A percentile compares a stretch with the other conserved stretches of the same genome.
Conservation (phyloP, 53 echinoderm and acorn worm genomes). For the Temnopleurus reevesii region DNA sequence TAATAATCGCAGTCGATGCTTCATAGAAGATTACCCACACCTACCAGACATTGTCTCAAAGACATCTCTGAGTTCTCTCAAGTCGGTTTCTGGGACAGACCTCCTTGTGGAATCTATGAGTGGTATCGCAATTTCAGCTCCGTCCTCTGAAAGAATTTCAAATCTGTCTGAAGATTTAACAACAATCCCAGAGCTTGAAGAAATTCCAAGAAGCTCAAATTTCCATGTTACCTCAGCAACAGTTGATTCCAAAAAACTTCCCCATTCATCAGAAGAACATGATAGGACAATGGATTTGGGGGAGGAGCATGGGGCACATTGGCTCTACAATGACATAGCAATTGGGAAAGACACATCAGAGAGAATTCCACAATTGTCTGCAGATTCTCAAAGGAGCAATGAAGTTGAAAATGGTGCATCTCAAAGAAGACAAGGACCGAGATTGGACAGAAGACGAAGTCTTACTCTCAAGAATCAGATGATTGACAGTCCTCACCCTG, state of each 20-base stretch:
- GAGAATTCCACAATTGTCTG: background rate
- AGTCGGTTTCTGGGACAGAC: background rate
- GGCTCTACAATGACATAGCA: background rate
- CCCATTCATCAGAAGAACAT: too few species aligned
- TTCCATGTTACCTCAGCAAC: too few species aligned
- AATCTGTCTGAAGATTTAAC: background rate
- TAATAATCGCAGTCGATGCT: slow-evolving; percentile 11
- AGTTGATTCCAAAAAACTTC: background rate
- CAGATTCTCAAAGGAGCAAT: background rate
- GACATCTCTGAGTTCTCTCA: slow-evolving; percentile 2
- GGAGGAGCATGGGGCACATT: background rate
- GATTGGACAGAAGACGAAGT: background rate
- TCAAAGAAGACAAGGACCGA: background rate
- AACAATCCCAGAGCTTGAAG: background rate
- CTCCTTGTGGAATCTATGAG: background rate
- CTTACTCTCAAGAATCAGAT: background rate
- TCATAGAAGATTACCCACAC: background rate
- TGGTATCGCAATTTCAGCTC: too few species aligned
- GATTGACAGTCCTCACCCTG: background rate
- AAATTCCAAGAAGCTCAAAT: background rate
- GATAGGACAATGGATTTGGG: background rate
- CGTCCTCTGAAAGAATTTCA: too few species aligned
- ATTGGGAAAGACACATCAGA: background rate
- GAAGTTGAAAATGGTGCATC: background rate
- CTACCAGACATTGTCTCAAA: background rate